Percentiles rank a stretch among this genome's conserved stretches.
These are phyloP conservation scores for Sturnus vulgaris DNA, from an alignment of 2,113 vertebrate species.

Conservation along the genomic window DNA sequence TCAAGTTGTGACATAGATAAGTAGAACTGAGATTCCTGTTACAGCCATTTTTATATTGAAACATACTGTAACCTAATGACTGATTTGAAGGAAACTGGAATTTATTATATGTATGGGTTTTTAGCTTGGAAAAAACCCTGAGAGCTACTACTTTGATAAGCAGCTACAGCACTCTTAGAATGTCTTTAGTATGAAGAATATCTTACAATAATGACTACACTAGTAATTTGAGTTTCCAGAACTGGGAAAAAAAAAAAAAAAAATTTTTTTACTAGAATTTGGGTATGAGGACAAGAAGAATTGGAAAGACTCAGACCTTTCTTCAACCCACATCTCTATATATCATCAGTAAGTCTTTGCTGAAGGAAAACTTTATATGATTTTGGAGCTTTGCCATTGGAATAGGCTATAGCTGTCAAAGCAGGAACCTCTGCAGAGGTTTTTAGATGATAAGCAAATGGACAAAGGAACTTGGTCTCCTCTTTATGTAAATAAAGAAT, in stretches of 20 bases:
- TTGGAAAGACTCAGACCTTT: background rate
- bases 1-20: background rate
- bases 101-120: background rate
- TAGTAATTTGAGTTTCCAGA: background rate
- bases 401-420: background rate
- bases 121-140: background rate
- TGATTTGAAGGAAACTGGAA: background rate
- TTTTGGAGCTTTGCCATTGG: background rate
- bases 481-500: background rate
- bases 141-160: background rate
- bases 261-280: fast-evolving
- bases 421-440: background rate
- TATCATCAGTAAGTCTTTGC: background rate
- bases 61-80: background rate
- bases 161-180: background rate
- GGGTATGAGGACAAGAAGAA: background rate
- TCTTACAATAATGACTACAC: background rate
- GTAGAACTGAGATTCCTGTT: background rate
- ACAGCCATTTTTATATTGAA: background rate
- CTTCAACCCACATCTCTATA: background rate
- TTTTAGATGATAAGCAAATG: background rate
- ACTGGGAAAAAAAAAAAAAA: background rate
- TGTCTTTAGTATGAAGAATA: background rate
- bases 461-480: background rate
- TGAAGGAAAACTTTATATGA: background rate